phyloP scores from a whole-genome alignment of 2,113 vertebrate genomes.

The Platysternon megacephalum region DNA sequence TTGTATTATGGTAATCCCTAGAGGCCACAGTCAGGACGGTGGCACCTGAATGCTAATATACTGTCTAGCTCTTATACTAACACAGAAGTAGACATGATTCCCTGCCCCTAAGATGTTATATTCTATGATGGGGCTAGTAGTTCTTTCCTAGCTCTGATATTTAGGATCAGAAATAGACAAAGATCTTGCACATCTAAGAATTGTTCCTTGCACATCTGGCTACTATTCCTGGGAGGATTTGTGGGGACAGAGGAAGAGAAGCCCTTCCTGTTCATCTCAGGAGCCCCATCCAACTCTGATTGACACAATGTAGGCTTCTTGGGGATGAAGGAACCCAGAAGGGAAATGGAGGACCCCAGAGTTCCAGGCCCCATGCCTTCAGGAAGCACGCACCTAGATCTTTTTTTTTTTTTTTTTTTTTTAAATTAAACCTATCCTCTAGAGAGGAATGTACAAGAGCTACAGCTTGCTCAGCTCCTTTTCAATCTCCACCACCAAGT shows the following conservation, averaged over 20 bases:
- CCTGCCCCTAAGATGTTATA: neutral
- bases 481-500: too few species aligned
- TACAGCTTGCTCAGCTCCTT: too few species aligned
- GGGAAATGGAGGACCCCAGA: neutral
- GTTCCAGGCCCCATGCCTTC: neutral
- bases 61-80: too few species aligned
- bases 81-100: neutral
- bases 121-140: neutral
- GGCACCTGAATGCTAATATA: too few species aligned
- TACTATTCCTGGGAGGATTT: neutral
- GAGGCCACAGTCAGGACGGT: neutral
- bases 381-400: neutral
- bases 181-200: neutral
- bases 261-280: neutral
- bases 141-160: neutral
- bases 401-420: too few species aligned
- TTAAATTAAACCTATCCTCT: too few species aligned
- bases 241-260: neutral
- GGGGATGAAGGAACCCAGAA: neutral
- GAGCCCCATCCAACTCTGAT: neutral
- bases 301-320: neutral
- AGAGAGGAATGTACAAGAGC: too few species aligned
- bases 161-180: neutral
- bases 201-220: neutral
- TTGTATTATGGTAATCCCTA: neutral